phyloP scores from a whole-genome alignment of 2,797 vertebrate genomes.

The Enteromius treurensis region DNA sequence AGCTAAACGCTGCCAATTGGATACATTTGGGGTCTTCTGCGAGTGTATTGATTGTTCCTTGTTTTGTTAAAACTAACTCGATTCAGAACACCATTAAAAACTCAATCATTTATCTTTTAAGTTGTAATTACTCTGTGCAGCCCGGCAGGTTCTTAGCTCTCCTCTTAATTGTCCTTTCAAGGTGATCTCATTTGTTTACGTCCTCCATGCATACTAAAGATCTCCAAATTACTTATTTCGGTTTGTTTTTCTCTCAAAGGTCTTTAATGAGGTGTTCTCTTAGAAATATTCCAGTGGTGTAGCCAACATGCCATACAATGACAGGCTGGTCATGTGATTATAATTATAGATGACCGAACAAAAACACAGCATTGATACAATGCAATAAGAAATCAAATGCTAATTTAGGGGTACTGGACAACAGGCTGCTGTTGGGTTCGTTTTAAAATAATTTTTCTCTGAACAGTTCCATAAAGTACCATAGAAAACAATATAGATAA shows the following conservation, averaged over 20 bases:
- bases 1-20: conserved; percentile 20
- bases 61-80: conserved; percentile 75
- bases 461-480: neutral
- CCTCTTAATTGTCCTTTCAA: conserved; percentile 76
- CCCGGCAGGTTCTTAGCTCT: conserved; percentile 71
- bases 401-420: neutral
- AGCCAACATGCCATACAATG: conserved; percentile 6
- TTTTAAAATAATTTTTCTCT: neutral
- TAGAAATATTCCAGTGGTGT: conserved; percentile 24
- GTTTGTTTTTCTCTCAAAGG: conserved; percentile 69
- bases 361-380: neutral
- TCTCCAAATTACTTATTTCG: conserved; percentile 74
- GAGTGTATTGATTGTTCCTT: conserved; percentile 63
- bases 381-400: neutral
- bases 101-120: conserved; percentile 76
- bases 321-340: neutral
- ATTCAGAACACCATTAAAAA: conserved; percentile 80
- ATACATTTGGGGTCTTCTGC: conserved; percentile 31
- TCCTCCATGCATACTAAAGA: conserved; percentile 77
- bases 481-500: neutral
- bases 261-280: conserved; percentile 79
- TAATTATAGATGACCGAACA: neutral
- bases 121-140: conserved; percentile 65
- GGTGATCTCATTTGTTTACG: conserved; percentile 77
- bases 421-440: neutral